Base-by-base conservation (phyloP, 2,888 invertebrate species). In the Boloria selene region DNA sequence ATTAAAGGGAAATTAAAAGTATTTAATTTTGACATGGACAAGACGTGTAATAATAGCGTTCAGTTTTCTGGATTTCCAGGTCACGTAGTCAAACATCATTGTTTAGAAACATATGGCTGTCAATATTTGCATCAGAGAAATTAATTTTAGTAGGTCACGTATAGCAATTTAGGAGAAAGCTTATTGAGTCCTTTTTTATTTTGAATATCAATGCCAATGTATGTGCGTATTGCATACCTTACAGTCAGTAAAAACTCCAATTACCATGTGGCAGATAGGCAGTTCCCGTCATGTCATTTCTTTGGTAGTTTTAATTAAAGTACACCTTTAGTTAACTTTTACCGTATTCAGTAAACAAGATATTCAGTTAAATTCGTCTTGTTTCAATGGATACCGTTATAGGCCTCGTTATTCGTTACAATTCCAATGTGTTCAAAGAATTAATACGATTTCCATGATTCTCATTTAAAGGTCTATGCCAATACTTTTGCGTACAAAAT, bases 301-400 rank as follows among this genome's bases (percentile, higher is more conserved):
- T 76, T 67, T 79, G 87, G 87, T 87, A 86, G 77, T 84, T 83
- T 88, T 88, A 90, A 90, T 90, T 90, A 90, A 87, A 84, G 84
- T 88, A 86, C 81, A 84, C 79, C 80, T 84, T 80, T 79, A 79
- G 85, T 87, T 87, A 85, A 86, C 81, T 85, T 86, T 87, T 87
- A 85, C 87, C 81, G 86, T 86, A 84, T 85, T 82, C 75, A 73
- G 72, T 71, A 72, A 71, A 74, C 73, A 75, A 72, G 73, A 73
- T 77, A 55, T 18, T 44, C 79, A 77, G 74, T 73, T 73, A 71
- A 72, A 73, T 73, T 78, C 75, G 77, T 78, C 80, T 80, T 77
- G 75, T 78, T 80, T 79, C 75, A 79, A 74, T 68, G 65, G 72
- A 79, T 84, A 82, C 90, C 88, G 90, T 90, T 90, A 87, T 77